A percentile compares a stretch with the other conserved stretches of the same genome.
Conservation (phyloP, 2,113 vertebrate genomes). For the Clarias batrachus region DNA sequence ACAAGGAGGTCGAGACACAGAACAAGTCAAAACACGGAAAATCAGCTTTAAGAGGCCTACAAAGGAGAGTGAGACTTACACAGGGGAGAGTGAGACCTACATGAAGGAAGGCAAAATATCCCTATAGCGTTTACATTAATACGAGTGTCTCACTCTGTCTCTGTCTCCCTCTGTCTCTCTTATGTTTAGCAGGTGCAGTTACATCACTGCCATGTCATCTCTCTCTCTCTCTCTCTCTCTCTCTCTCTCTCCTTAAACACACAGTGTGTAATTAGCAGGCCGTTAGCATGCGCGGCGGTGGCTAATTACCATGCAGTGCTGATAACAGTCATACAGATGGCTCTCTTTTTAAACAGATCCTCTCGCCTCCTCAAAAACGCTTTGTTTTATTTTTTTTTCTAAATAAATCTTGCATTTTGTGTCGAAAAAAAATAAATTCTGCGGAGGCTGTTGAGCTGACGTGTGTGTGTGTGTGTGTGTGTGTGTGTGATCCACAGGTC, state of each 20-base stretch:
- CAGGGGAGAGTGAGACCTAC: no score
- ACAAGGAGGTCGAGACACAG: no score
- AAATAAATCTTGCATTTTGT: not conserved
- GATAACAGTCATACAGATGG: slow-evolving; percentile 9
- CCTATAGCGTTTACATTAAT: not conserved
- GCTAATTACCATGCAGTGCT: slow-evolving; percentile 19
- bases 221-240: not conserved
- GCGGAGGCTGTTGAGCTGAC: not conserved
- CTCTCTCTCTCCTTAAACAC: slow-evolving; percentile 2
- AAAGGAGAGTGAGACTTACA: no score
- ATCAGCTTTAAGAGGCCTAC: no score
- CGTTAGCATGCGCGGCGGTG: not conserved
- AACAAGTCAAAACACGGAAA: no score
- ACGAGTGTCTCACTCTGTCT: not conserved
- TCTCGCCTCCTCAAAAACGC: not conserved
- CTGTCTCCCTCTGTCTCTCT: not conserved
- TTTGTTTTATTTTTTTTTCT: not conserved
- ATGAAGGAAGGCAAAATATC: no score
- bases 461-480: not conserved
- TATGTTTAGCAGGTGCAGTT: slow-evolving; percentile 18
- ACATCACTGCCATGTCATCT: not conserved
- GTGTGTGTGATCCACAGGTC: slow-evolving; percentile 50
- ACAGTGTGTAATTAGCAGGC: slow-evolving; percentile 18
- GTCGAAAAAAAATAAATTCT: not conserved
- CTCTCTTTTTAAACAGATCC: not conserved